These are phyloP conservation scores for Muscina levida DNA, from an alignment of 2,888 invertebrate species.

Conservation along the genomic window DNA sequence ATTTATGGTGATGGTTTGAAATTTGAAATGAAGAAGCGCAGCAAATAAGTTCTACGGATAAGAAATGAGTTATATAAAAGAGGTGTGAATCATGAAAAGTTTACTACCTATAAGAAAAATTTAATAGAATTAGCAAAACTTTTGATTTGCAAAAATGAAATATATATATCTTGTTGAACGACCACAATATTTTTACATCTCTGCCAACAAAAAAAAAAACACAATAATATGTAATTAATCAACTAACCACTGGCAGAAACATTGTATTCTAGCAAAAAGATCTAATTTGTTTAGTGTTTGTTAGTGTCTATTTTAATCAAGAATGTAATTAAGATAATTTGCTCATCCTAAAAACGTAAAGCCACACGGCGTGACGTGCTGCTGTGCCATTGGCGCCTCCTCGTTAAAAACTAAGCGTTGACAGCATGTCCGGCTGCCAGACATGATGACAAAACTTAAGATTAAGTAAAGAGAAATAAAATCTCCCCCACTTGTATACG, in stretches of 20 bases:
- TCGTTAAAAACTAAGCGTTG: slow-evolving; percentile 51
- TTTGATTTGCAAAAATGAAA: no score
- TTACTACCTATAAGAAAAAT: no score
- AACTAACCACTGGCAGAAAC: not conserved
- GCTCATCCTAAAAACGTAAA: not conserved
- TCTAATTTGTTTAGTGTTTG: slow-evolving; percentile 26
- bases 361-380: not conserved
- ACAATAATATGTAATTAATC: no score
- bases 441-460: slow-evolving; percentile 26
- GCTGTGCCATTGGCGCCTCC: slow-evolving; percentile 48
- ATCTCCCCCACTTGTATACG: slow-evolving; percentile 19
- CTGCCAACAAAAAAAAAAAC: no score
- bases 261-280: slow-evolving; percentile 11
- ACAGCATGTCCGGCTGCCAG: slow-evolving; percentile 62
- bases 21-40: not conserved
- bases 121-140: no score
- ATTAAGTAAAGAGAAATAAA: slow-evolving; percentile 17
- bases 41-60: not conserved
- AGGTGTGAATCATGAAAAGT: no score
- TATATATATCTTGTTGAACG: no score
- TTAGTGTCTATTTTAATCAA: not conserved
- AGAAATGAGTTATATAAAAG: no score
- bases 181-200: no score
- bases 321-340: slow-evolving; percentile 26
- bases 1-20: not conserved